Percentiles rank a stretch among this genome's conserved stretches.
These are phyloP conservation scores for Liolophura sinensis DNA, from an alignment of 1,140 invertebrate genomes.

Conservation along the genomic window DNA sequence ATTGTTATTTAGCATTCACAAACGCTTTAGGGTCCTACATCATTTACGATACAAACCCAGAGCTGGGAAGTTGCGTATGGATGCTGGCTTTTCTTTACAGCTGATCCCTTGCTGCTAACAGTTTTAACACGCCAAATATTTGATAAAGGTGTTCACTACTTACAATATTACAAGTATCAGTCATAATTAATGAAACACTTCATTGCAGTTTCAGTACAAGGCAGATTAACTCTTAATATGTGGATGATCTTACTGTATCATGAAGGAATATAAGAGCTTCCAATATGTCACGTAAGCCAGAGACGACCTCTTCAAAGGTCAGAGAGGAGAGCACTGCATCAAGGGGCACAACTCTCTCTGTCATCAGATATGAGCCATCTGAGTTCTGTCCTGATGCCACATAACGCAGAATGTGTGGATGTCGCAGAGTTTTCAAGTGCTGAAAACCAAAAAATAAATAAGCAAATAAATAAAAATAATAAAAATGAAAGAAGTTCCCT, in stretches of 20 bases:
- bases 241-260: conserved; percentile 32
- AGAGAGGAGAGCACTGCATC: conserved; percentile 23
- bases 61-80: too few species aligned
- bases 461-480: neutral
- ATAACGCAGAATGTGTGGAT: conserved; percentile 41
- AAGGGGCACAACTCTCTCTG: conserved; percentile 43
- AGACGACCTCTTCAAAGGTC: conserved; percentile 34
- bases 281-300: conserved; percentile 39
- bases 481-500: neutral
- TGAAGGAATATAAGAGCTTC: conserved; percentile 47
- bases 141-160: too few species aligned
- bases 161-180: too few species aligned
- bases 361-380: conserved; percentile 33
- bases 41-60: too few species aligned
- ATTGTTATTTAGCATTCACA: too few species aligned
- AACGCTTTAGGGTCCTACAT: too few species aligned
- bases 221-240: too few species aligned
- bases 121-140: too few species aligned
- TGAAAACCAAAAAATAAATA: conserved; percentile 21
- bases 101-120: too few species aligned
- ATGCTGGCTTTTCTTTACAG: too few species aligned
- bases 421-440: conserved; percentile 38
- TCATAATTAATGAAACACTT: too few species aligned
- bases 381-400: conserved; percentile 25
- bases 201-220: too few species aligned